Percentiles rank a stretch among this genome's conserved stretches.
These are phyloP conservation scores for Lytechinus variegatus DNA, from an alignment of 35 echinoderm and acorn worm genomes.

Conservation along the genomic window DNA sequence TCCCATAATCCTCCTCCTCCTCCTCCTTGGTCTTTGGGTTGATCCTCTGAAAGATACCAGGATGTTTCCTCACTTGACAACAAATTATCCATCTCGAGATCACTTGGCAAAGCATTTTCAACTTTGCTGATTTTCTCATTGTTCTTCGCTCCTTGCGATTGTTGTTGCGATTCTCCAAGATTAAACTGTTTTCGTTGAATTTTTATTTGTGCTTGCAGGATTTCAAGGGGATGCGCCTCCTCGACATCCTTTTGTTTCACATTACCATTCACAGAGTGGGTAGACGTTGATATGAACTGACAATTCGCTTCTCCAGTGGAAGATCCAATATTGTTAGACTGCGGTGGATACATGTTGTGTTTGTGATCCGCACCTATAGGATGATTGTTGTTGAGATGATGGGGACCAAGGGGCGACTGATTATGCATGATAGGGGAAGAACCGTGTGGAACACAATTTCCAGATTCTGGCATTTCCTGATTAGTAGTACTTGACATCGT, in stretches of 20 bases:
- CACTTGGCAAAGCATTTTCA: conserved; percentile 44
- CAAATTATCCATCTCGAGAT: conserved; percentile 70
- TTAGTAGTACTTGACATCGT: conserved; percentile 70
- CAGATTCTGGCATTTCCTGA: conserved; percentile 58
- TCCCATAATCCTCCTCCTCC: conserved; percentile 48
- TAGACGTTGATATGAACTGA: conserved; percentile 57
- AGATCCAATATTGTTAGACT: conserved; percentile 62
- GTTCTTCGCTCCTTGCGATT: conserved; percentile 34
- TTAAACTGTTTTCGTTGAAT: conserved; percentile 97
- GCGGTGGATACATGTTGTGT: conserved; percentile 16
- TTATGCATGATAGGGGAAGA: conserved; percentile 57
- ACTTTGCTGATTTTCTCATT: conserved; percentile 40
- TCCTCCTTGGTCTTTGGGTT: conserved; percentile 66
- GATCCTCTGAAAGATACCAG: conserved; percentile 73
- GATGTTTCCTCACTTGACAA: conserved; percentile 71
- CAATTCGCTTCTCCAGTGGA: conserved; percentile 53
- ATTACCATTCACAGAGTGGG: conserved; percentile 29
- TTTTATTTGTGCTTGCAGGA: conserved; percentile 95
- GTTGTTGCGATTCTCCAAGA: conserved; percentile 68
- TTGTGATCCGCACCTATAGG: conserved; percentile 49
- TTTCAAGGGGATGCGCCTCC: conserved; percentile 92
- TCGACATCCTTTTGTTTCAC: conserved; percentile 53
- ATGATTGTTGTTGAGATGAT: conserved; percentile 42
- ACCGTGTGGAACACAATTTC: conserved; percentile 53
- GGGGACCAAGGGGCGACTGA: conserved; percentile 48